Conservation (phyloP, 2,888 invertebrate species). For the Mythimna vitellina region DNA sequence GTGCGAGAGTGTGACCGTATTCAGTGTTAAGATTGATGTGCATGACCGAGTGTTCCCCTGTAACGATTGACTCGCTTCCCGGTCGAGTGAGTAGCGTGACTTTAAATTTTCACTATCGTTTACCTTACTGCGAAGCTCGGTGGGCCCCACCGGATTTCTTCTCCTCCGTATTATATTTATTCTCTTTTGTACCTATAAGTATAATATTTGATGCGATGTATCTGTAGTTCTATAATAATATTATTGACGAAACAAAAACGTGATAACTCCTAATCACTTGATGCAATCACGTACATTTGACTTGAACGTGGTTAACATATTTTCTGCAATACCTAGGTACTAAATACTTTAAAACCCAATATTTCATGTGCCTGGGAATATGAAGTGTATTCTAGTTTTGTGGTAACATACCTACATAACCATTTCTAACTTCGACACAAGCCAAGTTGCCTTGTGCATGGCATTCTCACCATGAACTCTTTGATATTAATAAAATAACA, state of each 20-base stretch:
- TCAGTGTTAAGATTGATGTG: conserved; percentile 59
- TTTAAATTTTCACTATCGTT: conserved; percentile 65
- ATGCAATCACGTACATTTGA: conserved; percentile 16
- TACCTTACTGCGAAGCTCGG: conserved; percentile 54
- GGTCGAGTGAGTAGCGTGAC: conserved; percentile 69
- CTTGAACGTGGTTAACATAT: conserved; percentile 40
- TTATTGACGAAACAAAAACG: conserved; percentile 31
- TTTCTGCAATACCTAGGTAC: conserved; percentile 17
- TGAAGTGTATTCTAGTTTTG: conserved; percentile 36
- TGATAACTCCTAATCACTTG: conserved; percentile 25
- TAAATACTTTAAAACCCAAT: conserved; percentile 28
- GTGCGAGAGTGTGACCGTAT: conserved; percentile 58
- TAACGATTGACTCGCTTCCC: conserved; percentile 54
- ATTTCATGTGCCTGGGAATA: conserved; percentile 16
- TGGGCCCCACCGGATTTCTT: conserved; percentile 37
- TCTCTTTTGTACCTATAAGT: conserved; percentile 51
- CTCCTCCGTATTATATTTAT: conserved; percentile 66
- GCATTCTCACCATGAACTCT: conserved; percentile 7
- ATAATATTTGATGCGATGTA: conserved; percentile 41
- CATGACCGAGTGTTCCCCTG: conserved; percentile 50
- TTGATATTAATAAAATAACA: conserved; percentile 29
- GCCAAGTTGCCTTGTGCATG: conserved; percentile 17
- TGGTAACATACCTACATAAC: conserved; percentile 39
- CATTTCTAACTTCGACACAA: conserved; percentile 16
- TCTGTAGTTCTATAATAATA: conserved; percentile 35